phyloP scores from a whole-genome alignment of 2,888 invertebrate genomes.

The Agonopterix arenella region DNA sequence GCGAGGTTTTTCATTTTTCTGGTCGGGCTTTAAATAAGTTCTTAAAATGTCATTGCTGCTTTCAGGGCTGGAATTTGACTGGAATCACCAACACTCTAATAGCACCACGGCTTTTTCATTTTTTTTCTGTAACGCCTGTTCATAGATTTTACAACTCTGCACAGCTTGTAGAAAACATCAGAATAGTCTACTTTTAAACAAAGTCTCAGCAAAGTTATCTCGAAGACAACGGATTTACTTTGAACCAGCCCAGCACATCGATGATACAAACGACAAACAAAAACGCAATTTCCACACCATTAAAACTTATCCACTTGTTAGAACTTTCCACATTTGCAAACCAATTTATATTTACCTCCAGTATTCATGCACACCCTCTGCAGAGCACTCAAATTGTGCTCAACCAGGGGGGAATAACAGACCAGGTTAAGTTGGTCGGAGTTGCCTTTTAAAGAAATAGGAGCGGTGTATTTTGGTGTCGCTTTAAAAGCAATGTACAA shows the following conservation, averaged over 20 bases:
- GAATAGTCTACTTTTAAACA: no score
- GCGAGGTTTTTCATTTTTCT: no score
- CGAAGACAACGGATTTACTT: conserved; percentile 35
- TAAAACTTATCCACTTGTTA: conserved; percentile 57
- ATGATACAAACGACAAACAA: conserved; percentile 48
- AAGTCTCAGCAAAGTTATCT: no score
- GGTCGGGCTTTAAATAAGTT: no score
- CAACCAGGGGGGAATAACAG: conserved; percentile 11
- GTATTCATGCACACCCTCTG: conserved; percentile 10
- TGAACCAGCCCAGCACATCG: conserved; percentile 32
- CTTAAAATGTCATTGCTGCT: no score
- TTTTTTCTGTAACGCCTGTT: no score
- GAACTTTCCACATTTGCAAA: conserved; percentile 20
- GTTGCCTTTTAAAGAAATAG: conserved; percentile 45
- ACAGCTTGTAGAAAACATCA: no score
- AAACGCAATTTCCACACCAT: conserved; percentile 63
- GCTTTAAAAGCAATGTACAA: conserved; percentile 16
- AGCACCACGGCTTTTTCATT: no score
- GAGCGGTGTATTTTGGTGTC: conserved; percentile 33
- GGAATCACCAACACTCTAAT: no score
- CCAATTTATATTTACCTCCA: conserved; percentile 22
- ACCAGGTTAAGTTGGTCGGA: conserved; percentile 24
- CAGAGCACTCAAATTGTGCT: not conserved
- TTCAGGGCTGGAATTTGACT: no score
- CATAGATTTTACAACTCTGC: no score